These are phyloP conservation scores for Tineola bisselliella DNA, from an alignment of 2,888 invertebrate genomes.

Conservation along the genomic window DNA sequence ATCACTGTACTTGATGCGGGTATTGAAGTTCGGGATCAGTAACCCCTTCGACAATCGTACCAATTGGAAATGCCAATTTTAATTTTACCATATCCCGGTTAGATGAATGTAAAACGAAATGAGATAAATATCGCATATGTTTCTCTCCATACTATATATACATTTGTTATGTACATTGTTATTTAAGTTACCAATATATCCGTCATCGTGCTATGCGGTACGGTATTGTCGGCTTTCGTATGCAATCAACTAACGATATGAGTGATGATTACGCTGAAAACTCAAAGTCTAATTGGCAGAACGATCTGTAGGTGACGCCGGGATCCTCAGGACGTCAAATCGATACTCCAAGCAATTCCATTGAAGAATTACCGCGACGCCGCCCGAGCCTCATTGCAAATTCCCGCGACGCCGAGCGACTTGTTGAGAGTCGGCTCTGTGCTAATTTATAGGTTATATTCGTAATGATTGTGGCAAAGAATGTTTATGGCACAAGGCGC, in stretches of 20 bases:
- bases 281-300: background rate
- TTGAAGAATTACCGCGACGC: background rate
- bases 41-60: background rate
- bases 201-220: background rate
- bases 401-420: slow-evolving; percentile 34
- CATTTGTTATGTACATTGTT: background rate
- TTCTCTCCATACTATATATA: background rate
- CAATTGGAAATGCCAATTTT: background rate
- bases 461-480: slow-evolving; percentile 60
- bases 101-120: background rate
- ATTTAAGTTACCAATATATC: background rate
- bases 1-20: background rate
- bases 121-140: background rate
- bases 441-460: slow-evolving; percentile 64
- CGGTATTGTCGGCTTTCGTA: background rate
- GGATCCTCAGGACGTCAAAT: background rate
- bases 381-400: slow-evolving; percentile 31
- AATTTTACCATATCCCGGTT: background rate
- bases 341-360: background rate
- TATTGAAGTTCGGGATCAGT: background rate
- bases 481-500: slow-evolving; percentile 61
- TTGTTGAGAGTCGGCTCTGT: slow-evolving; percentile 42
- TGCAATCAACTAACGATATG: background rate
- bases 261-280: background rate
- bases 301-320: background rate